A percentile compares a stretch with the other conserved stretches of the same genome.
Conservation (phyloP, 2,113 vertebrate genomes). For the Ascaphus truei region DNA sequence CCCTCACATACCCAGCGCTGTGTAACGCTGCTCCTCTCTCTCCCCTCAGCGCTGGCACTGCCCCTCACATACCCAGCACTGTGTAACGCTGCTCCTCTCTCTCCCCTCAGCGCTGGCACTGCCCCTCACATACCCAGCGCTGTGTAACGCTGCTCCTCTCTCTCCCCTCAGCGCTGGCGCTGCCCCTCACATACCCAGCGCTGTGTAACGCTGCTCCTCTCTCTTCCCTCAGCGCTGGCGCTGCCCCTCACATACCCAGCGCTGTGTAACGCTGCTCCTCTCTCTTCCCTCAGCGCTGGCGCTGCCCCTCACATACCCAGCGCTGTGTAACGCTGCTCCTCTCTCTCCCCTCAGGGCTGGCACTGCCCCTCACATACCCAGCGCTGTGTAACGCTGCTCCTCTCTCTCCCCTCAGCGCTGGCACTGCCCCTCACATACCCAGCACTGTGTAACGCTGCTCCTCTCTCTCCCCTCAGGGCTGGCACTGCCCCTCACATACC, state of each 20-base stretch:
- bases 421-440: no score
- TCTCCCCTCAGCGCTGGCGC: not conserved
- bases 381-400: no score
- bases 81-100: not conserved
- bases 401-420: not conserved
- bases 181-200: not conserved
- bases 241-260: not conserved
- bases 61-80: no score
- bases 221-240: not conserved
- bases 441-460: not conserved
- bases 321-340: not conserved
- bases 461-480: not conserved
- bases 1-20: not conserved
- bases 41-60: no score
- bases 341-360: no score
- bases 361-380: no score
- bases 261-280: not conserved
- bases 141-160: not conserved
- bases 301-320: no score
- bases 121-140: no score
- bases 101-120: no score
- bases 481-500: not conserved
- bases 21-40: no score
- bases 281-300: no score
- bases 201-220: not conserved